phyloP scores from a whole-genome alignment of 2,113 vertebrate genomes.

The Notiomystis cincta region DNA sequence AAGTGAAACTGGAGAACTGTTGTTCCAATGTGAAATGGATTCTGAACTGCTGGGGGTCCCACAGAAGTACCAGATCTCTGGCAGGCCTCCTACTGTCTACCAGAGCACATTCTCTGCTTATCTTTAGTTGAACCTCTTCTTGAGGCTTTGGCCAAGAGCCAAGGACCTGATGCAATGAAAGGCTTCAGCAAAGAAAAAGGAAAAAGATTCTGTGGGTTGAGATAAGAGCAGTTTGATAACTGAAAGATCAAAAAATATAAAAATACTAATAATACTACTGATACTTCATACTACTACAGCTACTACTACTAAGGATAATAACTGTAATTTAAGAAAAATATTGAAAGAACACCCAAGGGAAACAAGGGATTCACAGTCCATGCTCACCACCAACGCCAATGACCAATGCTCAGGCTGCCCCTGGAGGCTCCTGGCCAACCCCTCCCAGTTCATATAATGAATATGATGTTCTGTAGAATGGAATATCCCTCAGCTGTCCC shows the following conservation, averaged over 20 bases:
- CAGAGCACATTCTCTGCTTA: not conserved
- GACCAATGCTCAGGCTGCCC: not conserved
- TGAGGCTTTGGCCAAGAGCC: not conserved
- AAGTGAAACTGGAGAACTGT: not conserved
- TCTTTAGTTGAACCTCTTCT: not conserved
- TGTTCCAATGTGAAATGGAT: not conserved
- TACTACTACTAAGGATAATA: not conserved
- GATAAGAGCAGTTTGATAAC: not conserved
- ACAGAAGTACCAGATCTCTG: not conserved
- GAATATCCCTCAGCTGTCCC: not conserved
- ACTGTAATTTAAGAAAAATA: not conserved
- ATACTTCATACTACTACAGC: not conserved
- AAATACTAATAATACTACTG: not conserved
- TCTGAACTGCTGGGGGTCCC: not conserved
- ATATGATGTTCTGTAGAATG: not conserved
- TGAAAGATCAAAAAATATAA: not conserved
- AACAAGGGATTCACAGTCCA: not conserved
- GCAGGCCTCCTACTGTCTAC: not conserved
- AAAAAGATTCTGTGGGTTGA: not conserved
- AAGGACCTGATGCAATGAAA: not conserved
- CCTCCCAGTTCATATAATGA: no score
- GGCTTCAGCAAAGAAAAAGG: not conserved
- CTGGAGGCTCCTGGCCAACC: not conserved
- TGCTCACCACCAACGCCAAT: not conserved
- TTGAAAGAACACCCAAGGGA: not conserved